Evolutionary conservation across 2,113 vertebrate species (phyloP).

Genomic region (Motacilla tschutschensis): DNA sequence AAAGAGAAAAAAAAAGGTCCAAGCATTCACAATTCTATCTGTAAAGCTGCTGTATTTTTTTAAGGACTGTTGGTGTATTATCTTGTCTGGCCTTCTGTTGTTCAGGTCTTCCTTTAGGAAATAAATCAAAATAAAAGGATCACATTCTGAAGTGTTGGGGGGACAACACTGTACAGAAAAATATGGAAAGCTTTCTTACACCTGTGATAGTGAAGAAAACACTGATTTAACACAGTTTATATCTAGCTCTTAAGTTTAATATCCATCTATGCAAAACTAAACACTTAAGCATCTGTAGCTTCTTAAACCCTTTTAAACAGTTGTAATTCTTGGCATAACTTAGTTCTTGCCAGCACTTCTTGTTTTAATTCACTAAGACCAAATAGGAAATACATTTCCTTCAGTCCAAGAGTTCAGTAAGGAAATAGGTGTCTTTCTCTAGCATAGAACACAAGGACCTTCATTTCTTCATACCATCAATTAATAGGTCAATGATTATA

Average conservation of each 20-base stretch:
- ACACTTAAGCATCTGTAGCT: not conserved
- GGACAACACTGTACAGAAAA: not conserved
- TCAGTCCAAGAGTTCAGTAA: not conserved
- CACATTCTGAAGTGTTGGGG: not conserved
- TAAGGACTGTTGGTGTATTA: not conserved
- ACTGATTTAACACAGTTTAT: not conserved
- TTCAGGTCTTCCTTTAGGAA: not conserved
- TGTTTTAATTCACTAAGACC: constrained; percentile 1
- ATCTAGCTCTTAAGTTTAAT: not conserved
- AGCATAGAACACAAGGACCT: not conserved
- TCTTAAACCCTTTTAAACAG: not conserved
- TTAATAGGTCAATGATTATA: not conserved
- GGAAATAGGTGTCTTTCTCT: not conserved
- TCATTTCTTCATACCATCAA: not conserved
- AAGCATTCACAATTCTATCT: not conserved
- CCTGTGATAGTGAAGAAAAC: not conserved
- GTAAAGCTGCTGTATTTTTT: not conserved
- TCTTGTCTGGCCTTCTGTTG: not conserved
- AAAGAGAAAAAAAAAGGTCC: not conserved
- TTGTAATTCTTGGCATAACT: constrained; percentile 10
- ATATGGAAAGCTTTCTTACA: not conserved
- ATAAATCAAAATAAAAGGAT: not conserved
- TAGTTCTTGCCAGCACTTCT: constrained; percentile 2
- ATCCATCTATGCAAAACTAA: not conserved
- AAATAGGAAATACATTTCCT: constrained; percentile 37